A percentile compares a stretch with the other conserved stretches of the same genome.
These are phyloP conservation scores for Ciconia maguari DNA, from an alignment of 2,113 vertebrate genomes.

Conservation along the genomic window DNA sequence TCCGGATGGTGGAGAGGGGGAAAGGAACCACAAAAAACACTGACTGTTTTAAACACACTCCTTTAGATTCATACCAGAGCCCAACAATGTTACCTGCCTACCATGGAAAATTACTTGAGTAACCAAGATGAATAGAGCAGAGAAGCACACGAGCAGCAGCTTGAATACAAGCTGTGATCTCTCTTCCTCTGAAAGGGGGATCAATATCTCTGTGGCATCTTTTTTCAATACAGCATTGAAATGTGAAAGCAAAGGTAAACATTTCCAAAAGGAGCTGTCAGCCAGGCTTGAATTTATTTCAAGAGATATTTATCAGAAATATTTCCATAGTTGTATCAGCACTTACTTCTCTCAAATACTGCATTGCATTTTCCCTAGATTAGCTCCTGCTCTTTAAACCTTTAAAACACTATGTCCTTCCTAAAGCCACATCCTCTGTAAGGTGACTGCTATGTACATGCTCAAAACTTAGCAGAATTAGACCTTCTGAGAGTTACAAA, in stretches of 20 bases:
- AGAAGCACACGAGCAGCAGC: not conserved
- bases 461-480: not conserved
- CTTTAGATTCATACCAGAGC: not conserved
- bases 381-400: not conserved
- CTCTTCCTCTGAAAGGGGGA: not conserved
- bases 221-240: slow-evolving; percentile 24
- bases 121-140: not conserved
- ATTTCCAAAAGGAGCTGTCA: slow-evolving; percentile 21
- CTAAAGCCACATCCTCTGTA: not conserved
- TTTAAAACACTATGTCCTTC: not conserved
- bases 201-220: not conserved
- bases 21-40: not conserved
- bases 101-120: not conserved
- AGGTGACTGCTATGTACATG: not conserved
- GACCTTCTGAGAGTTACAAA: not conserved
- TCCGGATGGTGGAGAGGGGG: not conserved
- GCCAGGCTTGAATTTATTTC: not conserved
- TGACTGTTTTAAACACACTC: not conserved
- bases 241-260: slow-evolving; percentile 25
- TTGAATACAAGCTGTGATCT: not conserved
- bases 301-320: not conserved
- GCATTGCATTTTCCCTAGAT: not conserved
- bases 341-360: not conserved
- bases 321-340: not conserved
- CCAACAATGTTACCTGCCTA: not conserved